Base-by-base conservation (phyloP, 2,797 vertebrate species). In the Malurus splendens region DNA sequence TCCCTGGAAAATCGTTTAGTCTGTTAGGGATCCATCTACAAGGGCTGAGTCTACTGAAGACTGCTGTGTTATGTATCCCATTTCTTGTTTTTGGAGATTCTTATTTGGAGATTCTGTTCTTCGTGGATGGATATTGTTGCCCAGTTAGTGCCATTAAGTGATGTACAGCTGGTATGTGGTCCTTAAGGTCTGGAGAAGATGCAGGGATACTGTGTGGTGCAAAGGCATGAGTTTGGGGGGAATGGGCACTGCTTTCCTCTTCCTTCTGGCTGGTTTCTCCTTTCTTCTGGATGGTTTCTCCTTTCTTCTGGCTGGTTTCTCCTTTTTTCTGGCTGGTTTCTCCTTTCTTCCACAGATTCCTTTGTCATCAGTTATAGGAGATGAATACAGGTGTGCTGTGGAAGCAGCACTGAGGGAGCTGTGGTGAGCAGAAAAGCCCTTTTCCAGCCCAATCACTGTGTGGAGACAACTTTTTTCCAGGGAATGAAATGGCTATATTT, bases 331-430 rank as follows among this genome's bases (percentile, higher is more conserved):
- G 47, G 12, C 6, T 72, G 33, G 13, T 28, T 82, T 64, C 25
- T 18, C 7, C 18, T 59, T 65, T 80, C 8, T 73, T 82, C 76
- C 71, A 38, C 6, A 66, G 18, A 18, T 57, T 45, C 13, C 20
- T 38, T 41, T 2, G 0, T 42, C 38, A 45, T 17, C 1, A 0
- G 22, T 45, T 48, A 23, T 12, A 3, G 51, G 50, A 67, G 7
- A 22, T 12, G 51, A 75, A 13, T 23, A 3, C 24, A 51, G 20
- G 8, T 2, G 3, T 41, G 9, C 9, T 52, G 24, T 3, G 4
- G 36, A 23, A 66, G 4, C 41, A 50, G 22, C 0, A 0, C 22
- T 38, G 15, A 16, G 10, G 8, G 5, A 52, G 18, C 3, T 8
- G 41, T 41, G 19, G 7, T 33, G 38, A 36, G 27, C 16, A 66